Evolutionary conservation across 2,888 invertebrate species (phyloP).

Genomic region (Pseudococcus viburni): DNA sequence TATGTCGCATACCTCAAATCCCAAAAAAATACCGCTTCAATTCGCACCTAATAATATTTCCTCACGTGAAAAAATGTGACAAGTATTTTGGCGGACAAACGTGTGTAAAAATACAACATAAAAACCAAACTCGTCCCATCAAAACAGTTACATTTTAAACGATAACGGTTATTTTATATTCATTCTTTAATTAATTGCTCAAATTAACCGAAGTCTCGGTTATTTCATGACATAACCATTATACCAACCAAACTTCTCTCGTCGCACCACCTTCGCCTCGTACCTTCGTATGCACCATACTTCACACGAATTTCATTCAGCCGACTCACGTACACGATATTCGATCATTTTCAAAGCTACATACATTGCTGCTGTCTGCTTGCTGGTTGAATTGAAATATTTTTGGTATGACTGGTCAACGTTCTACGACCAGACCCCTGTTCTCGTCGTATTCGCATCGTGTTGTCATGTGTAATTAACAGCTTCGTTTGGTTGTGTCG

Average conservation of each 20-base stretch:
- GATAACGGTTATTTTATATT: conserved; percentile 45
- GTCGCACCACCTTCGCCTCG: background rate
- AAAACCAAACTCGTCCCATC: conserved; percentile 9
- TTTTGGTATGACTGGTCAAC: conserved; percentile 19
- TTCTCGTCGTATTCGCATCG: background rate
- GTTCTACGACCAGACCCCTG: background rate
- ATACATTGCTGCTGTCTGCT: background rate
- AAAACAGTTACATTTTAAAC: conserved; percentile 44
- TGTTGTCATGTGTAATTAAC: conserved; percentile 9
- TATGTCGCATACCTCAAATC: background rate
- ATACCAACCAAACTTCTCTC: background rate
- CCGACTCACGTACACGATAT: background rate
- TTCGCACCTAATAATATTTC: background rate
- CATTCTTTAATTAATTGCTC: conserved; percentile 41
- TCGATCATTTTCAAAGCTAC: conserved; percentile 37
- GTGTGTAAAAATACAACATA: conserved; percentile 21
- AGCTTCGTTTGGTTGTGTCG: conserved; percentile 15
- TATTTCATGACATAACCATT: conserved; percentile 35
- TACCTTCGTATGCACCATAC: background rate
- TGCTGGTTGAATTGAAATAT: background rate
- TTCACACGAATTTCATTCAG: conserved; percentile 39
- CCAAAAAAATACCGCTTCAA: background rate
- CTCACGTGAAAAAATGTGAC: conserved; percentile 10
- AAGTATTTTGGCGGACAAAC: conserved; percentile 18
- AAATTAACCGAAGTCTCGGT: conserved; percentile 38